phyloP scores from a whole-genome alignment of 2,888 invertebrate species.

The Hypercompe scribonia region DNA sequence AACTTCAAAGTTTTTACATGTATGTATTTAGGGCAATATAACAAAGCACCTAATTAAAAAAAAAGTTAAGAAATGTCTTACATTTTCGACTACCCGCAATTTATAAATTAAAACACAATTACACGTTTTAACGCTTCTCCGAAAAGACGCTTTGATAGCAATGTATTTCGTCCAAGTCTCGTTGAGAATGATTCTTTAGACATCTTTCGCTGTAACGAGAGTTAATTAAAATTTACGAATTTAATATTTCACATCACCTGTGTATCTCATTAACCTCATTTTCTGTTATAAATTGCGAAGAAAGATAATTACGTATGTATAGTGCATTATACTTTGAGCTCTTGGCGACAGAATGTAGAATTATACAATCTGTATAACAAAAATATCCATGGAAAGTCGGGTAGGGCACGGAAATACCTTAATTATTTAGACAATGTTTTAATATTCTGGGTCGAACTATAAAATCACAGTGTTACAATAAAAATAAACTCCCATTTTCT shows the following conservation, averaged over 20 bases:
- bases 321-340: constrained; percentile 22
- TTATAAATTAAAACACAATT: constrained; percentile 9
- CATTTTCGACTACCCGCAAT: constrained; percentile 2
- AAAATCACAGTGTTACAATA: neutral
- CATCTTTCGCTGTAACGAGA: constrained; percentile 39
- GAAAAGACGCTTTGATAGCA: constrained; percentile 19
- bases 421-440: neutral
- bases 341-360: neutral
- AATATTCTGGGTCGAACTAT: neutral
- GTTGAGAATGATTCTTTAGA: constrained; percentile 40
- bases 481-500: neutral
- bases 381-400: neutral
- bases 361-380: neutral
- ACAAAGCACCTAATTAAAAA: neutral
- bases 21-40: no score
- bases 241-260: constrained; percentile 50
- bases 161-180: constrained; percentile 30
- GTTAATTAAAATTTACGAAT: constrained; percentile 50
- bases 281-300: constrained; percentile 33
- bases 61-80: neutral
- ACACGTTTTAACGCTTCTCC: constrained; percentile 3
- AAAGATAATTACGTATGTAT: constrained; percentile 25
- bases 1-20: no score
- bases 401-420: neutral
- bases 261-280: constrained; percentile 50